A percentile compares a stretch with the other conserved stretches of the same genome.
Conservation (phyloP, 1,140 invertebrate genomes). For the Ceratoteleas bidentatus region DNA sequence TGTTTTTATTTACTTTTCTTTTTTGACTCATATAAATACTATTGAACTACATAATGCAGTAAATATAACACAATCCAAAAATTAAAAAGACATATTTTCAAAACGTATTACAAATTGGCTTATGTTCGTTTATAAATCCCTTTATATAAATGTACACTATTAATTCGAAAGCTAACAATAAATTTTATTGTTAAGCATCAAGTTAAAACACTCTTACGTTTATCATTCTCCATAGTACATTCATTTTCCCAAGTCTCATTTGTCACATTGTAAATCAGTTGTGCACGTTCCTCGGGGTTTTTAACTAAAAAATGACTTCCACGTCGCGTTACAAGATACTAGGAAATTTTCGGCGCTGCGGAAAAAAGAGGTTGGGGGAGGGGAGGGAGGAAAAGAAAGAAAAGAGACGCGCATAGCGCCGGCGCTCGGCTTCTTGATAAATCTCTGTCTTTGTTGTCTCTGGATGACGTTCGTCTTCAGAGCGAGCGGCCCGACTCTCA, state of each 20-base stretch:
- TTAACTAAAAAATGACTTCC: constrained; percentile 44
- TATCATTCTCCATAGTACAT: not conserved
- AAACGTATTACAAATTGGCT: too few species aligned
- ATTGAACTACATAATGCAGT: too few species aligned
- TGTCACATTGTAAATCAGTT: constrained; percentile 2
- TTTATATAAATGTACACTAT: too few species aligned
- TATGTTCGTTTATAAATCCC: too few species aligned
- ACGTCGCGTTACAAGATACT: constrained; percentile 26
- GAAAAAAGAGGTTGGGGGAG: constrained; percentile 1
- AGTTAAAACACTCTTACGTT: too few species aligned
- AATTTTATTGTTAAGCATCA: not conserved
- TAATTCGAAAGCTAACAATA: too few species aligned
- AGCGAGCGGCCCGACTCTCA: constrained; percentile 66
- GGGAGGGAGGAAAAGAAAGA: constrained; percentile 12
- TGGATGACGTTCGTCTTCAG: constrained; percentile 38
- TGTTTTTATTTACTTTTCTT: too few species aligned
- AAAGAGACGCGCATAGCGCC: constrained; percentile 63
- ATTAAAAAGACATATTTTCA: too few species aligned
- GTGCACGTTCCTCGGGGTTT: too few species aligned
- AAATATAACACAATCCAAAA: too few species aligned
- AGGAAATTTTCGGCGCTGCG: constrained; percentile 34
- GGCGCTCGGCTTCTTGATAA: constrained; percentile 69
- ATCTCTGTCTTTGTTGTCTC: constrained; percentile 65
- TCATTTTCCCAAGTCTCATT: not conserved
- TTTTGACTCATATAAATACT: too few species aligned